phyloP scores from a whole-genome alignment of 2,113 vertebrate genomes.

The Okapia johnstoni region DNA sequence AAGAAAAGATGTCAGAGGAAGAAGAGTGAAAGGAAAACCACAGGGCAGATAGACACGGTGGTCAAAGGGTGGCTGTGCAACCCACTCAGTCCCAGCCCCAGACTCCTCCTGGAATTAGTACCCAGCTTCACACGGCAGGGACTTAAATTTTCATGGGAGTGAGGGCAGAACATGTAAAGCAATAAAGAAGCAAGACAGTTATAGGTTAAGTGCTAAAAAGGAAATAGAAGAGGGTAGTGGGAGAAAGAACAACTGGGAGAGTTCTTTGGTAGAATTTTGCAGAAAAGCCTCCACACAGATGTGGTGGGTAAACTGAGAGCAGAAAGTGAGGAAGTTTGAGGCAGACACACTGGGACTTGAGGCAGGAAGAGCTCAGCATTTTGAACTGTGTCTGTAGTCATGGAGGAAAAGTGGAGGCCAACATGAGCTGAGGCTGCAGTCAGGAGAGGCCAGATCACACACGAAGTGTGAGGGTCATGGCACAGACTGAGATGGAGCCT shows the following conservation, averaged over 20 bases:
- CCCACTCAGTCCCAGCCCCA: not conserved
- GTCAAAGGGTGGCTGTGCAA: not conserved
- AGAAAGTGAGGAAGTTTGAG: not conserved
- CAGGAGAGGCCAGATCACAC: too few species aligned
- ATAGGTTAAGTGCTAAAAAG: not conserved
- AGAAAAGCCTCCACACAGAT: not conserved
- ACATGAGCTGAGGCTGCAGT: fast-evolving
- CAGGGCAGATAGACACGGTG: not conserved
- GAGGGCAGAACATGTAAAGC: not conserved
- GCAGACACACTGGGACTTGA: not conserved
- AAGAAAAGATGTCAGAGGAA: not conserved
- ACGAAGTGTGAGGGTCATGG: not conserved
- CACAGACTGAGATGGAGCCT: not conserved
- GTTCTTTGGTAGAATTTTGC: not conserved
- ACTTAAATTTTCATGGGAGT: not conserved
- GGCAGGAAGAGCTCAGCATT: not conserved
- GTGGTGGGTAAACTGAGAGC: not conserved
- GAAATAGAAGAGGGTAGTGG: not conserved
- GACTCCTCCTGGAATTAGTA: not conserved
- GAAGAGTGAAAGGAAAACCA: not conserved
- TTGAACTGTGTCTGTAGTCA: not conserved
- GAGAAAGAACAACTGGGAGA: not conserved
- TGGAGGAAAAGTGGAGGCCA: too few species aligned
- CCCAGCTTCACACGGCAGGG: not conserved
- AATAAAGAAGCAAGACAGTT: not conserved